Percentiles rank a stretch among this genome's conserved stretches.
Evolutionary conservation across 2,888 invertebrate species (phyloP).

Genomic region (Ethmia dodecea): DNA sequence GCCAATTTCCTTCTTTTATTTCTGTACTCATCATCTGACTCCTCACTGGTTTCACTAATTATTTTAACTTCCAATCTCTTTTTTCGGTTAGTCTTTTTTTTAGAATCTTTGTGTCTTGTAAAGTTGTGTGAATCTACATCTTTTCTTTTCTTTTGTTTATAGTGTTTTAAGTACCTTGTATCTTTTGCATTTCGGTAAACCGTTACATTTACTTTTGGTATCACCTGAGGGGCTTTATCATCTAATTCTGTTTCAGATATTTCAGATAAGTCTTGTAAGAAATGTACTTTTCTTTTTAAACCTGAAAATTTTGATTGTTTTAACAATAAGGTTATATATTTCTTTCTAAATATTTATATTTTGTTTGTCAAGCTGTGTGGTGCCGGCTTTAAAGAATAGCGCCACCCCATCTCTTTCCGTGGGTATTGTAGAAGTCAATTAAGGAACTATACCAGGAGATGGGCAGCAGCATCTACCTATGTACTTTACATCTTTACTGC

Average conservation of each 20-base stretch:
- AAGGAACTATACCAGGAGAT: too few relatives aligned
- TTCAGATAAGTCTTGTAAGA: conserved; percentile 46
- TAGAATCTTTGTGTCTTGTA: conserved; percentile 33
- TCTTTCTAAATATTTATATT: too few relatives aligned
- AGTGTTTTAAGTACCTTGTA: conserved; percentile 33
- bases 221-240: conserved; percentile 27
- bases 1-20: conserved; percentile 69
- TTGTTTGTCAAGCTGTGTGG: too few relatives aligned
- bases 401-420: too few relatives aligned
- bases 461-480: too few relatives aligned
- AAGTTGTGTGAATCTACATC: conserved; percentile 22
- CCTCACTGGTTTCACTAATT: conserved; percentile 54
- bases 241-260: conserved; percentile 51
- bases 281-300: conserved; percentile 28
- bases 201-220: conserved; percentile 13
- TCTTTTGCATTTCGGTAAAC: conserved; percentile 24
- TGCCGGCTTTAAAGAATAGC: too few relatives aligned
- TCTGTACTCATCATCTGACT: conserved; percentile 63
- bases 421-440: too few relatives aligned
- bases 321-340: too few relatives aligned
- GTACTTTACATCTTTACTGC: too few relatives aligned
- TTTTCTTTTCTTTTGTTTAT: conserved; percentile 44
- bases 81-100: conserved; percentile 31
- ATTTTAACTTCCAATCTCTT: conserved; percentile 38
- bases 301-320: conserved; percentile 30